Evolutionary conservation across 2,113 vertebrate species (phyloP), one percentile per base, ranked within the genome.

Genomic region (Labeo rohita): DNA sequence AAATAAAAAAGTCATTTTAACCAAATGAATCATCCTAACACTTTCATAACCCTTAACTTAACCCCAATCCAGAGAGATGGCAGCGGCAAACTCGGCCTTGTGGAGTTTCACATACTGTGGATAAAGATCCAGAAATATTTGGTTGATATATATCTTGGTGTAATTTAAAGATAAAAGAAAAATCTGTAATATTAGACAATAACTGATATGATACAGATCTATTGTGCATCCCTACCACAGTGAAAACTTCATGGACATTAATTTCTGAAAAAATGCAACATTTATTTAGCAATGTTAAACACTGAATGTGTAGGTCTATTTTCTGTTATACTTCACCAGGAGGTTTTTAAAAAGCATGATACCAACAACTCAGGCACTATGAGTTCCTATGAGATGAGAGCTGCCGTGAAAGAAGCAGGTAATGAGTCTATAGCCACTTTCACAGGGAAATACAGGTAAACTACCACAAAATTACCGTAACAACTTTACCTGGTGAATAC

Each of bases 31-130:
- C 49, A 34, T 76, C 6, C 49, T 49, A 23, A 75, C 12, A 11
- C n/a, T 15, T 2, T 13, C 61, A 61, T 84, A n/a, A 50, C 15
- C 89, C 86, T 92, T 92, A 45, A 3, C 8, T 16, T 68, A 3
- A 92, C 92, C 16, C 5, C 6, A 1, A 0, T 47, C 16, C 91
- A 95, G 94, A 90, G 8, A 49, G 93, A 93, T 4, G 88, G 91
- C 23, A 91, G 70, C 18, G 84, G 68, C 1, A 94, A 80, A 83
- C 91, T 94, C 39, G 92, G 92, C 39, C 89, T 94, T 80, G 3
- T 92, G 84, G 94, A 94, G 88, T 94, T 94, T 77, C 92, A 93
- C 21, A 0, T 11, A n/a, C 80, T 94, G 54, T 95, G 94, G 93
- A 75, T 36, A 18, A 94, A 92, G 89, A 86, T 94, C 28, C 93